phyloP scores from a whole-genome alignment of 2,797 vertebrate species.

The Lacerta agilis region DNA sequence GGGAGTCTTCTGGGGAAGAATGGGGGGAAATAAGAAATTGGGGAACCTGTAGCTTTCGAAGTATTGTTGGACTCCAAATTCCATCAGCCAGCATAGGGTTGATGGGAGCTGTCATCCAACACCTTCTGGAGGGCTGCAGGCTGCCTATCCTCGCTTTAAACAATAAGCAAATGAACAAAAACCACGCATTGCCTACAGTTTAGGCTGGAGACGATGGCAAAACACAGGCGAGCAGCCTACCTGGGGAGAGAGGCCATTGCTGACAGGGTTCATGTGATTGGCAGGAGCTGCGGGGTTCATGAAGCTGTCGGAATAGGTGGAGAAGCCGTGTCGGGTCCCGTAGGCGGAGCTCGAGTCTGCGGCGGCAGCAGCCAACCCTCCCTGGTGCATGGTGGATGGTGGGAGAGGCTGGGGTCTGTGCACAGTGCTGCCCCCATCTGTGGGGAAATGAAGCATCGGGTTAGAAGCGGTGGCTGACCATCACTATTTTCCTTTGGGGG shows the following conservation, averaged over 20 bases:
- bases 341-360: slow-evolving; percentile 85
- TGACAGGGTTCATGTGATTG: slow-evolving; percentile 94
- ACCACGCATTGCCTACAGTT: rapidly evolving
- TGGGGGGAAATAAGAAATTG: no score
- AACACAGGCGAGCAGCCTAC: slow-evolving; percentile 67
- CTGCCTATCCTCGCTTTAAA: no score
- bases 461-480: rapidly evolving
- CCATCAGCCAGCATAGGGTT: no score
- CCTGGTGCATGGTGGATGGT: slow-evolving; percentile 94
- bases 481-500: no score
- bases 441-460: background rate
- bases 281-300: slow-evolving; percentile 88
- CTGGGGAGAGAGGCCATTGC: slow-evolving; percentile 94
- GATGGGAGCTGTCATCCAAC: no score
- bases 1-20: no score
- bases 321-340: slow-evolving; percentile 90
- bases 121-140: no score
- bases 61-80: no score
- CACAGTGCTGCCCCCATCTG: slow-evolving; percentile 88
- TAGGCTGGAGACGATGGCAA: background rate
- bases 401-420: slow-evolving; percentile 95
- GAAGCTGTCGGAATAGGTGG: slow-evolving; percentile 94
- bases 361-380: slow-evolving; percentile 78
- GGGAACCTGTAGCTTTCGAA: no score
- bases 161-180: background rate